These are phyloP conservation scores for Oryctes rhinoceros DNA, from an alignment of 1,140 invertebrate species.

Conservation along the genomic window DNA sequence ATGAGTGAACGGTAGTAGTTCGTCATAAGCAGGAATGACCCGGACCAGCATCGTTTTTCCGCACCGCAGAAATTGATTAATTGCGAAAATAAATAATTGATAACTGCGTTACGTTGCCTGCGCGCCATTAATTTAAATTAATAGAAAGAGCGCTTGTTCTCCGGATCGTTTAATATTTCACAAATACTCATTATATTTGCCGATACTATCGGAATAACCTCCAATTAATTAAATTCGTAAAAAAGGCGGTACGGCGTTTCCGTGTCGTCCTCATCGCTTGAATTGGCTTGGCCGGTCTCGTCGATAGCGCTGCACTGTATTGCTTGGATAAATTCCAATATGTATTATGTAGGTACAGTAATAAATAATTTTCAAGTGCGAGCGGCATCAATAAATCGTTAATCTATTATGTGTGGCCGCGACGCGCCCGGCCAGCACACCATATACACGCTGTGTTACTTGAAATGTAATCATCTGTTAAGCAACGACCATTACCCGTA, in stretches of 20 bases:
- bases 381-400: constrained; percentile 32
- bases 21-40: not conserved
- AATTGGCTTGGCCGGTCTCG: not conserved
- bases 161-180: constrained; percentile 38
- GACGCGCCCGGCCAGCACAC: constrained; percentile 14
- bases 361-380: constrained; percentile 32
- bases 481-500: constrained; percentile 35
- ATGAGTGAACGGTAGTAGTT: constrained; percentile 22
- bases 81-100: constrained; percentile 32
- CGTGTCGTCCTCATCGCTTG: constrained; percentile 27
- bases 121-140: constrained; percentile 39
- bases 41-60: not conserved
- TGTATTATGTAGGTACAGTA: constrained; percentile 10
- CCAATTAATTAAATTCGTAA: constrained; percentile 40
- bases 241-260: constrained; percentile 36
- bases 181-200: constrained; percentile 39
- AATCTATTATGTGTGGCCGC: constrained; percentile 36
- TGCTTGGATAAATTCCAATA: constrained; percentile 14
- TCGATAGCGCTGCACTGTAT: not conserved
- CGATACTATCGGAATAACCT: constrained; percentile 37
- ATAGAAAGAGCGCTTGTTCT: constrained; percentile 39
- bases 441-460: constrained; percentile 2
- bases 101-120: constrained; percentile 33
- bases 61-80: constrained; percentile 19
- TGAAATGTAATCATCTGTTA: constrained; percentile 37